Percentiles rank a stretch among this genome's conserved stretches.
Conservation (phyloP, 2,113 vertebrate species). For the Scomber japonicus region DNA sequence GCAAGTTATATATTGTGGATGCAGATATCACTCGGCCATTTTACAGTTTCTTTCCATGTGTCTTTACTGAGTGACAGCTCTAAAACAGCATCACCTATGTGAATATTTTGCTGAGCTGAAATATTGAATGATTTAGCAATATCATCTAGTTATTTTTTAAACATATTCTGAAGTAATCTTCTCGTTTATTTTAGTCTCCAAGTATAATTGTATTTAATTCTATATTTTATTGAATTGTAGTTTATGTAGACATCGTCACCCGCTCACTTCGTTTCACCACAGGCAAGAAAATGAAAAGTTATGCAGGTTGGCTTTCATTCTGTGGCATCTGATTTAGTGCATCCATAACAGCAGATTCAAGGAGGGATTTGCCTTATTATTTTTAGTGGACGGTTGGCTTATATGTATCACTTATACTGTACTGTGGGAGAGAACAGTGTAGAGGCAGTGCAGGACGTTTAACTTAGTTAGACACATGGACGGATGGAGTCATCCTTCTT, state of each 20-base stretch:
- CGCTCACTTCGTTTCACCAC: conserved; percentile 7
- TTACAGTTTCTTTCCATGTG: neutral
- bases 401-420: neutral
- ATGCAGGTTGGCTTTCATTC: conserved; percentile 14
- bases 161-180: neutral
- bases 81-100: neutral
- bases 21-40: conserved; percentile 49
- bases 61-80: neutral
- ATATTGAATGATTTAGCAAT: neutral
- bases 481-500: too few species aligned
- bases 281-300: conserved; percentile 2
- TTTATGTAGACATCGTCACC: neutral
- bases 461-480: too few species aligned
- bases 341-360: conserved; percentile 39
- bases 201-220: neutral
- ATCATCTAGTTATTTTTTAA: neutral
- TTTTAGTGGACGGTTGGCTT: conserved; percentile 29
- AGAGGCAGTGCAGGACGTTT: neutral
- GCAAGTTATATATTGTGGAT: conserved; percentile 55
- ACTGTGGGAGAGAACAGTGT: conserved; percentile 2
- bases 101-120: neutral
- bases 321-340: conserved; percentile 20
- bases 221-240: neutral
- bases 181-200: neutral
- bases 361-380: conserved; percentile 36